Percentiles rank a stretch among this genome's conserved stretches.
Conservation (phyloP, 1,140 invertebrate species). For the Papilio aristodemus region DNA sequence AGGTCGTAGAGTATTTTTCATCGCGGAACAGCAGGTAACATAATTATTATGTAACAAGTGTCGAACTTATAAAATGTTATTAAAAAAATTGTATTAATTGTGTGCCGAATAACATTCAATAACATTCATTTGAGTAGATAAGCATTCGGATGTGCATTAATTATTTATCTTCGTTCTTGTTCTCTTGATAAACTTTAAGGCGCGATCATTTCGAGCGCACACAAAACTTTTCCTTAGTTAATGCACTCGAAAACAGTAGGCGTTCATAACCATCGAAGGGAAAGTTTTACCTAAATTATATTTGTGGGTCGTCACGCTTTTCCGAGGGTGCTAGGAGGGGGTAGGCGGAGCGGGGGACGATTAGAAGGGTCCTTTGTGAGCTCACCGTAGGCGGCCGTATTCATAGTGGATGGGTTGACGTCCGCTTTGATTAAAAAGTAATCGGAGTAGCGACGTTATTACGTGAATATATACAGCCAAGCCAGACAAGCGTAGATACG, state of each 20-base stretch:
- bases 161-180: conserved; percentile 8
- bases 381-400: conserved; percentile 62
- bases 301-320: conserved; percentile 79
- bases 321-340: conserved; percentile 46
- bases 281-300: conserved; percentile 79
- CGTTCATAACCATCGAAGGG: conserved; percentile 63
- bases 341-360: conserved; percentile 51
- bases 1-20: too few relatives aligned
- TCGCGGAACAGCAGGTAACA: too few relatives aligned
- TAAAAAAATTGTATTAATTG: background rate
- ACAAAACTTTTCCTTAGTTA: conserved; percentile 50
- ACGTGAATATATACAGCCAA: too few relatives aligned
- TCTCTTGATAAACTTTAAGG: conserved; percentile 35
- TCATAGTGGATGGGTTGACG: conserved; percentile 49
- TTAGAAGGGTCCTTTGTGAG: conserved; percentile 71
- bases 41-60: too few relatives aligned
- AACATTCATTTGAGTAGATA: conserved; percentile 4
- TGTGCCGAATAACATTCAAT: background rate
- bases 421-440: conserved; percentile 37
- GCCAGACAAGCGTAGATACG: background rate
- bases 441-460: conserved; percentile 35
- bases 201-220: conserved; percentile 34
- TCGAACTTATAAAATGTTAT: background rate
- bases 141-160: conserved; percentile 13
- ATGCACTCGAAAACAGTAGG: conserved; percentile 66